A percentile compares a stretch with the other conserved stretches of the same genome.
Evolutionary conservation across 2,888 invertebrate genomes (phyloP).

Genomic region (Cheilosia grossa): DNA sequence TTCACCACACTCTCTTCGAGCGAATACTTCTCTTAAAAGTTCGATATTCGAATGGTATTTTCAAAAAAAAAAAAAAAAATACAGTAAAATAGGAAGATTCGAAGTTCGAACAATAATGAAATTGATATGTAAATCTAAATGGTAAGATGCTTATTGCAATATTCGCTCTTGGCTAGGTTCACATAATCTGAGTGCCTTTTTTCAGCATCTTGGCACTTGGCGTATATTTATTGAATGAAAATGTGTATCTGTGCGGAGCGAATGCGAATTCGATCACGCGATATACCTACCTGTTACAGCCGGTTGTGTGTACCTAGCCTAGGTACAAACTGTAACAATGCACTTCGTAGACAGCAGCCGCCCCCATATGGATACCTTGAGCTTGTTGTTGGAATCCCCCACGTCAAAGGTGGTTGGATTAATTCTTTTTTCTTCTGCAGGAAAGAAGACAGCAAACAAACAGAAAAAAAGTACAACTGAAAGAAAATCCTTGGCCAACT

Average conservation of each 20-base stretch:
- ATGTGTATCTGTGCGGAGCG: slow-evolving; percentile 8
- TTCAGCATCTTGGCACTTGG: neutral
- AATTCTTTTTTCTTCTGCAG: slow-evolving; percentile 35
- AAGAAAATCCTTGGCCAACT: slow-evolving; percentile 68
- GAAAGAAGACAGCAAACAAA: slow-evolving; percentile 47
- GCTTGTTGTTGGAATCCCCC: slow-evolving; percentile 48
- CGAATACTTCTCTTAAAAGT: slow-evolving; percentile 35
- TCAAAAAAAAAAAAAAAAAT: neutral
- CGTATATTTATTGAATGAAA: slow-evolving; percentile 11
- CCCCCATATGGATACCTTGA: slow-evolving; percentile 47
- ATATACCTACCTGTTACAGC: slow-evolving; percentile 44
- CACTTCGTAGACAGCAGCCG: slow-evolving; percentile 44
- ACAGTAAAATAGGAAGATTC: slow-evolving; percentile 4
- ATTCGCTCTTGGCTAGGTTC: slow-evolving; percentile 5
- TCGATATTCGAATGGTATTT: slow-evolving; percentile 17
- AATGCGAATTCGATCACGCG: slow-evolving; percentile 36
- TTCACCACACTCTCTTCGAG: slow-evolving; percentile 65
- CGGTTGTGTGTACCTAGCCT: neutral
- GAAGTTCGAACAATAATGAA: slow-evolving; percentile 32
- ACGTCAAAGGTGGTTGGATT: slow-evolving; percentile 57
- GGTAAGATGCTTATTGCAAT: slow-evolving; percentile 40
- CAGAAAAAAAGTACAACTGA: slow-evolving; percentile 24
- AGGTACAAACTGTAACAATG: slow-evolving; percentile 45
- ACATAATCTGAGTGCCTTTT: slow-evolving; percentile 10
- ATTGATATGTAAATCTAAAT: slow-evolving; percentile 52